Conservation (phyloP, 2,888 invertebrate genomes). For the Timema cristinae region DNA sequence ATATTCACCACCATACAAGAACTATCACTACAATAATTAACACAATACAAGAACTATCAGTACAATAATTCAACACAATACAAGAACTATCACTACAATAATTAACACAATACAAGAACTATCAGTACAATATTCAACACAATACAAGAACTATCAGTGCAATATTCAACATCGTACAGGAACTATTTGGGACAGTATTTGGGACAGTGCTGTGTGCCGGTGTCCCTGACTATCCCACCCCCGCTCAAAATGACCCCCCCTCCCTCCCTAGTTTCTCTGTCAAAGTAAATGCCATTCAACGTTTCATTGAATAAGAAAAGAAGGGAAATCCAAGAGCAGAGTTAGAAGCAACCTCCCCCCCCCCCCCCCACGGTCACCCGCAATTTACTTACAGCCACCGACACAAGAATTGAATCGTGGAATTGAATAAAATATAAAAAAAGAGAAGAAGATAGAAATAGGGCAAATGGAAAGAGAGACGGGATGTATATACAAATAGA, state of each 20-base stretch:
- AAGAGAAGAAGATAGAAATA: constrained; percentile 2
- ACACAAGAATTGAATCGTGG: constrained; percentile 29
- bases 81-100: too few species aligned
- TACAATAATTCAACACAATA: too few species aligned
- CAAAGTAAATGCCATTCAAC: constrained; percentile 31
- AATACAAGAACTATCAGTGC: too few species aligned
- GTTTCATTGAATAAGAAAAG: constrained; percentile 32
- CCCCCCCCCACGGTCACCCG: constrained; percentile 19
- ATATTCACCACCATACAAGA: too few species aligned
- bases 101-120: too few species aligned
- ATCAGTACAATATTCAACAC: too few species aligned
- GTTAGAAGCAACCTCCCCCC: constrained; percentile 27
- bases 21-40: too few species aligned
- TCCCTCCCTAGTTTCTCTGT: constrained; percentile 17
- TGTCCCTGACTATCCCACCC: too few species aligned
- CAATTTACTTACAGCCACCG: constrained; percentile 29
- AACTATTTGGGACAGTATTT: too few species aligned
- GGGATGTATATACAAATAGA: not conserved
- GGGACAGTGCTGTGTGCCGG: too few species aligned
- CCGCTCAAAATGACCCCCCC: constrained; percentile 1
- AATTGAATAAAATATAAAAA: constrained; percentile 22
- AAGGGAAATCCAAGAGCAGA: constrained; percentile 21
- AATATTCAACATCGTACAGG: too few species aligned
- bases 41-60: too few species aligned
- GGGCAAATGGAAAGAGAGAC: constrained; percentile 2